These are phyloP conservation scores for Ispidina picta DNA, from an alignment of 2,797 vertebrate genomes.

Conservation along the genomic window DNA sequence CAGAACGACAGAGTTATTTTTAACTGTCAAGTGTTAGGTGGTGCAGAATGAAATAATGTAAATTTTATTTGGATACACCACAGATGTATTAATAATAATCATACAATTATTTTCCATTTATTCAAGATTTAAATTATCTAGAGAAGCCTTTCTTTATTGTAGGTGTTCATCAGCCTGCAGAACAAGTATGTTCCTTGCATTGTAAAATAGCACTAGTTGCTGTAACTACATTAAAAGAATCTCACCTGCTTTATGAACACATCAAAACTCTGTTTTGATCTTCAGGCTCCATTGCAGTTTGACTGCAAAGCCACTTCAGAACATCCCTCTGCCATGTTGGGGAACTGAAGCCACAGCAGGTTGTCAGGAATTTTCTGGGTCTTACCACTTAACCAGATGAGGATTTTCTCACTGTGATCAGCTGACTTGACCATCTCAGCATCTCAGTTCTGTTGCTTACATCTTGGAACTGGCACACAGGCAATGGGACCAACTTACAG, in stretches of 20 bases:
- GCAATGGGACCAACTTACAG: fast-evolving
- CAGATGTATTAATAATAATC: background rate
- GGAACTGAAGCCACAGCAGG: background rate
- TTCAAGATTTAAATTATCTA: background rate
- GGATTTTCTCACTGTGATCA: background rate
- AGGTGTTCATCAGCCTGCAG: background rate
- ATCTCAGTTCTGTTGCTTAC: background rate
- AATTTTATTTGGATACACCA: background rate
- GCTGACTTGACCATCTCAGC: background rate
- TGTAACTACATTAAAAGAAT: background rate
- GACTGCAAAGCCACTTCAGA: background rate
- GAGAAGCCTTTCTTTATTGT: background rate
- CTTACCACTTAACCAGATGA: background rate
- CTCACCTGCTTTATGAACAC: background rate
- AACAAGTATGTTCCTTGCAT: background rate
- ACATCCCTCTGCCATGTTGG: fast-evolving
- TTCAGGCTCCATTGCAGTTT: background rate
- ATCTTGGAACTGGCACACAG: background rate
- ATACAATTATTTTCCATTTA: background rate
- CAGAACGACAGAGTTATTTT: background rate
- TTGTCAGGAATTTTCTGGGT: background rate
- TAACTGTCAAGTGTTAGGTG: background rate
- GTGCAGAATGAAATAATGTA: background rate
- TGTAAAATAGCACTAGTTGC: background rate
- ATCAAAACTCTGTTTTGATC: background rate